These are phyloP conservation scores for Chloropsis cyanopogon DNA, from an alignment of 2,113 vertebrate species.

Conservation along the genomic window DNA sequence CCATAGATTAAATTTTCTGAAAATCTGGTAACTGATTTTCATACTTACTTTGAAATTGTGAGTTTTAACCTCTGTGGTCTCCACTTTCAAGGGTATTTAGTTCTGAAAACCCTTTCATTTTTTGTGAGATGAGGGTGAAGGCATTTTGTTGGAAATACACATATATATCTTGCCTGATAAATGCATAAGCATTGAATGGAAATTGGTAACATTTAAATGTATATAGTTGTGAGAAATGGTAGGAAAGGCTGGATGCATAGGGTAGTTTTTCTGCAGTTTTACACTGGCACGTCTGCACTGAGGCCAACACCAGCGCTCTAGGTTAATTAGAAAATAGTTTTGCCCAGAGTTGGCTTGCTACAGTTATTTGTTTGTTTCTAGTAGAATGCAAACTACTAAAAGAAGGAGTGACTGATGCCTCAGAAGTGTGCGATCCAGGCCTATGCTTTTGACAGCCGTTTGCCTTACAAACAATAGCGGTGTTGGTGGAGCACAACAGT, in stretches of 20 bases:
- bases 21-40: background rate
- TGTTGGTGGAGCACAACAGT: background rate
- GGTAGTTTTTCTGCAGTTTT: background rate
- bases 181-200: background rate
- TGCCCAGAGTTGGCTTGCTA: background rate
- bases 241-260: background rate
- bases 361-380: background rate
- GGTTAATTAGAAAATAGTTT: background rate
- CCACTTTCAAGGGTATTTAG: background rate
- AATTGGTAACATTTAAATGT: background rate
- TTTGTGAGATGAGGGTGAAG: background rate
- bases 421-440: rapidly evolving
- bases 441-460: background rate
- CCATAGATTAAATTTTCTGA: background rate
- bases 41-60: background rate
- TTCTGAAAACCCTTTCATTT: background rate
- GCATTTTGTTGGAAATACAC: background rate
- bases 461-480: background rate
- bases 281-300: background rate
- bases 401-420: background rate
- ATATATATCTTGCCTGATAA: background rate
- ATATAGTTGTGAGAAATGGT: background rate
- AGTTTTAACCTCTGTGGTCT: background rate
- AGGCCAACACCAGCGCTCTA: background rate
- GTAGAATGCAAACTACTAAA: background rate